phyloP scores from a whole-genome alignment of 2,888 invertebrate genomes.

The Oscheius myriophilus region DNA sequence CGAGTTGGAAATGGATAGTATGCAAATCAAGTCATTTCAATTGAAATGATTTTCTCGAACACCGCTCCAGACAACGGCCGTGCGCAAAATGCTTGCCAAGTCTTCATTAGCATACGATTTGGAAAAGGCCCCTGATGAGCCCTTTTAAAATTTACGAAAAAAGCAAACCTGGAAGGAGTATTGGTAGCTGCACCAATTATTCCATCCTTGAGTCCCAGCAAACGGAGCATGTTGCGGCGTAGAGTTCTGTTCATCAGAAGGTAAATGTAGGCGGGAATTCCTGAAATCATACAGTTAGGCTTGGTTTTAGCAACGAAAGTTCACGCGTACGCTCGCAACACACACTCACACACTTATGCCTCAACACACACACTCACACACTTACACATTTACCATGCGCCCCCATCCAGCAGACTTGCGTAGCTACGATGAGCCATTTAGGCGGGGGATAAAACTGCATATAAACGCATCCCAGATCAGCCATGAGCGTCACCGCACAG shows the following conservation, averaged over 20 bases:
- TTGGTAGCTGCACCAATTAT: conserved; percentile 4
- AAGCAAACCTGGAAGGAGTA: no score
- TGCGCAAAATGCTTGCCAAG: no score
- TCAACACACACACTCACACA: no score
- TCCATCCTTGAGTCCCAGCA: conserved; percentile 6
- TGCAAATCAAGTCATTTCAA: no score
- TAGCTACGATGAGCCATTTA: conserved; percentile 14
- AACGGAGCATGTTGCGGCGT: not conserved
- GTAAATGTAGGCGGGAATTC: conserved; percentile 21
- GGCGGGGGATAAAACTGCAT: conserved; percentile 16
- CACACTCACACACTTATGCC: no score
- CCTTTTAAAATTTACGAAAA: no score
- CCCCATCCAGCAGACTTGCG: conserved; percentile 18
- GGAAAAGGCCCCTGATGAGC: no score
- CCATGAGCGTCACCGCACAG: conserved; percentile 13
- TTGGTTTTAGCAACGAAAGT: not conserved
- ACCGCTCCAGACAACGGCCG: no score
- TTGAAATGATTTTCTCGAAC: no score
- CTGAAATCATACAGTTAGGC: not conserved
- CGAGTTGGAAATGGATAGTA: no score
- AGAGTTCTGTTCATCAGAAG: conserved; percentile 15
- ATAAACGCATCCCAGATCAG: conserved; percentile 16
- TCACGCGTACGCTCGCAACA: no score
- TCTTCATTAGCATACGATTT: no score
- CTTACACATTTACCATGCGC: conserved; percentile 1